Evolutionary conservation across 1,140 invertebrate species (phyloP).

Genomic region (Myzus persicae): DNA sequence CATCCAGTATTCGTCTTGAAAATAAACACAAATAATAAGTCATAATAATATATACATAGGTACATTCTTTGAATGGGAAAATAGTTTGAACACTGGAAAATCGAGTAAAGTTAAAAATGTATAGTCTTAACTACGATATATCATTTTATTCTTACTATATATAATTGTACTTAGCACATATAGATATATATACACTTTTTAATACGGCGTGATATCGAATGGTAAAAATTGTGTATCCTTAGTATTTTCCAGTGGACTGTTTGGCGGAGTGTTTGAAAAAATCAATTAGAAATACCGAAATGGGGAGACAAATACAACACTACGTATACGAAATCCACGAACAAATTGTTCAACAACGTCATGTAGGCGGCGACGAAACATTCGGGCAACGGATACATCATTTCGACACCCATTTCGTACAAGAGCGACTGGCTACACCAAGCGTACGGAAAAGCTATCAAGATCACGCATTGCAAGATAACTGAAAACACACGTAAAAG

Average conservation of each 20-base stretch:
- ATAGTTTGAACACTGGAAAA: background rate
- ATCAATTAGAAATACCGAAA: slow-evolving; percentile 12
- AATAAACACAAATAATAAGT: background rate
- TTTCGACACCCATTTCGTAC: background rate
- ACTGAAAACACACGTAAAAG: background rate
- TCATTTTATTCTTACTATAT: too few relatives aligned
- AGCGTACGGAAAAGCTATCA: background rate
- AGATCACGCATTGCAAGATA: background rate
- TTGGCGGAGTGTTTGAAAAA: background rate
- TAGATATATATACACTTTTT: too few relatives aligned
- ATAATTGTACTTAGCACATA: too few relatives aligned
- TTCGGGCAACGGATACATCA: background rate
- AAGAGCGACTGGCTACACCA: background rate
- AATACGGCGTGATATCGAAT: background rate
- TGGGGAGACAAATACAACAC: background rate
- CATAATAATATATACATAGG: too few relatives aligned
- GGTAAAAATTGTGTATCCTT: too few relatives aligned
- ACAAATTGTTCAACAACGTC: slow-evolving; percentile 27
- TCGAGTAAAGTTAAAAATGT: background rate
- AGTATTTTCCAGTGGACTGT: too few relatives aligned
- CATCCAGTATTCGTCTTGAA: background rate
- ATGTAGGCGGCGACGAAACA: background rate
- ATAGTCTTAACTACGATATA: too few relatives aligned
- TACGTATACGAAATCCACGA: background rate
- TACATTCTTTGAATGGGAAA: too few relatives aligned